These are phyloP conservation scores for Drosophila navojoa DNA, from an alignment of 1,140 invertebrate genomes.

Conservation along the genomic window DNA sequence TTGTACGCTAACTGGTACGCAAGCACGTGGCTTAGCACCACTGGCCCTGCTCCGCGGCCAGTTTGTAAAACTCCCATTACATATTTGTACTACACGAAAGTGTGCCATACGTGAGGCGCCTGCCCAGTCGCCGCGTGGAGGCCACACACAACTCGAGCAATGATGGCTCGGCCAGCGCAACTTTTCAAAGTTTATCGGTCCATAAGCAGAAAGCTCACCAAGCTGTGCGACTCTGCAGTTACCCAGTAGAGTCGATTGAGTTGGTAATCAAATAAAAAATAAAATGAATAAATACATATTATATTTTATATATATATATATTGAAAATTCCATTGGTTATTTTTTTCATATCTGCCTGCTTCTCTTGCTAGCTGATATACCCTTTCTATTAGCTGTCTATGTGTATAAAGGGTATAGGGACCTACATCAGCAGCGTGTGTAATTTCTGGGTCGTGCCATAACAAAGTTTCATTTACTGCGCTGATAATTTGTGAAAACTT, in stretches of 20 bases:
- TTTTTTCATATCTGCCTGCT: too few species aligned
- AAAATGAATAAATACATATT: too few species aligned
- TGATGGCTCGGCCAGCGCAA: conserved; percentile 9
- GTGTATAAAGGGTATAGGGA: conserved; percentile 12
- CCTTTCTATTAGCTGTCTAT: background rate
- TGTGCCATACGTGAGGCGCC: conserved; percentile 44
- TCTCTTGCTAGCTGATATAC: too few species aligned
- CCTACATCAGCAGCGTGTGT: conserved; percentile 30
- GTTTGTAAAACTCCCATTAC: conserved; percentile 70
- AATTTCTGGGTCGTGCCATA: conserved; percentile 43
- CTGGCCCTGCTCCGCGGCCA: background rate
- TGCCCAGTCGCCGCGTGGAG: background rate
- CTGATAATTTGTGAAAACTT: conserved; percentile 78
- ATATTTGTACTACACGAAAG: conserved; percentile 76
- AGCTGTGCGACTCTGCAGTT: too few species aligned
- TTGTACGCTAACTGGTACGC: conserved; percentile 51
- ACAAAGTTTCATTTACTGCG: conserved; percentile 69
- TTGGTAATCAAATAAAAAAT: too few species aligned
- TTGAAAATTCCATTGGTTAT: too few species aligned
- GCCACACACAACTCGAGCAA: background rate
- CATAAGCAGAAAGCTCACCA: background rate
- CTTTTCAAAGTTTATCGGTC: conserved; percentile 37
- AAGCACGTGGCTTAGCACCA: conserved; percentile 26
- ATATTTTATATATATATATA: too few species aligned
- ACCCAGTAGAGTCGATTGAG: too few species aligned